A percentile compares a stretch with the other conserved stretches of the same genome.
Conservation (phyloP, 2,113 vertebrate genomes). For the Butorides virescens region DNA sequence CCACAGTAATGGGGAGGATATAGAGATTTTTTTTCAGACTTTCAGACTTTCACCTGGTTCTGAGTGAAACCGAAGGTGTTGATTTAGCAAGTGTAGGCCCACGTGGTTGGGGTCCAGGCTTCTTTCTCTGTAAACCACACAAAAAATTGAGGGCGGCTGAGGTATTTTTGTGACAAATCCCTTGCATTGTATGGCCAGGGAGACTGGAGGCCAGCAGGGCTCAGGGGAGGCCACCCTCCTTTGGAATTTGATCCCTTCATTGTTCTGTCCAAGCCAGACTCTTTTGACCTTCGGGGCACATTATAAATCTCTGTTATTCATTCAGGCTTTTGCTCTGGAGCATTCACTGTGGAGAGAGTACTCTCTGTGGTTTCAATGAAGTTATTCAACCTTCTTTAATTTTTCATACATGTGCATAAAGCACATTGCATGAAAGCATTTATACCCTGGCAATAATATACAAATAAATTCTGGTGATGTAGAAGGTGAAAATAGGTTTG, state of each 20-base stretch:
- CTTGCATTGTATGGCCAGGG: background rate
- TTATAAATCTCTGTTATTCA: background rate
- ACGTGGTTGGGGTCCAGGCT: background rate
- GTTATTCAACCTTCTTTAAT: background rate
- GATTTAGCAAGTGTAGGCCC: background rate
- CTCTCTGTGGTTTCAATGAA: background rate
- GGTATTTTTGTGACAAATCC: background rate
- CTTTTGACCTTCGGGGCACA: background rate
- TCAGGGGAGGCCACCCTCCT: background rate
- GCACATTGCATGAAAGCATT: background rate
- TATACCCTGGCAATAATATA: background rate
- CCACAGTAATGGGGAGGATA: background rate
- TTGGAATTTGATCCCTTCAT: constrained; percentile 15
- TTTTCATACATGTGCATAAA: background rate
- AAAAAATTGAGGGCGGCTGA: background rate
- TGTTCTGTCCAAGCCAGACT: background rate
- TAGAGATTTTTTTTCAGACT: background rate
- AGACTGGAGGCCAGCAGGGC: background rate
- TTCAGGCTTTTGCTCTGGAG: background rate
- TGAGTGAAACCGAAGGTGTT: background rate
- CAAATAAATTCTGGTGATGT: background rate
- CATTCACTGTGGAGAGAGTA: background rate
- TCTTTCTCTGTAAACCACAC: background rate
- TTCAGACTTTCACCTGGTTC: background rate
- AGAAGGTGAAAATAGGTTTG: background rate